phyloP scores from a whole-genome alignment of 2,113 vertebrate genomes.

The Procavia capensis region DNA sequence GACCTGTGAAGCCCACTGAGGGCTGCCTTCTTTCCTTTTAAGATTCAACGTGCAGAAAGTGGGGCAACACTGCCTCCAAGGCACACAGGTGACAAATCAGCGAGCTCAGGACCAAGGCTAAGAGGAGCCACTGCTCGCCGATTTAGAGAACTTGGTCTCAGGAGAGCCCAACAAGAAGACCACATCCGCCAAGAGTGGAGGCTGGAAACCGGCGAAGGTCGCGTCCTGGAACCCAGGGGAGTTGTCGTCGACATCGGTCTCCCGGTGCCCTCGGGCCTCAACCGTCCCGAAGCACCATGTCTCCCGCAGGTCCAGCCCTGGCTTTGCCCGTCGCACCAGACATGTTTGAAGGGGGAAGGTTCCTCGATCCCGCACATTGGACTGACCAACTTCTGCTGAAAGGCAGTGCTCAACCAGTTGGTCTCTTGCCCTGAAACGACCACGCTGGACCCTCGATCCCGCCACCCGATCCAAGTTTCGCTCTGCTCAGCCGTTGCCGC shows the following conservation, averaged over 20 bases:
- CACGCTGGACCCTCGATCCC: conserved; percentile 82
- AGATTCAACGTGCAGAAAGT: conserved; percentile 20
- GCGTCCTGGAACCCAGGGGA: not conserved
- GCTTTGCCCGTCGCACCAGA: not conserved
- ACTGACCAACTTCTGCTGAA: conserved; percentile 97
- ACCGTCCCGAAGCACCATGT: not conserved
- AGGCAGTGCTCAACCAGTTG: conserved; percentile 95
- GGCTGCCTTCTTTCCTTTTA: not conserved
- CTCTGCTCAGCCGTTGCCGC: not conserved
- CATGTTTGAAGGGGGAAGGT: not conserved
- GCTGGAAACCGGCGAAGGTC: not conserved
- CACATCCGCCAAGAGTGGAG: not conserved
- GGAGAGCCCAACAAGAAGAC: not conserved
- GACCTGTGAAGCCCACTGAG: not conserved
- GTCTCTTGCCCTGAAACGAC: conserved; percentile 92
- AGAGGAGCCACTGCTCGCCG: not conserved
- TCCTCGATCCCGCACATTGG: conserved; percentile 90
- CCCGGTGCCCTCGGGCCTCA: fast-evolving
- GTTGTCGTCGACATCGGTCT: not conserved
- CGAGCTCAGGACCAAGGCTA: too few relatives aligned
- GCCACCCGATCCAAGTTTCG: not conserved
- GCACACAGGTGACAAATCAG: too few relatives aligned
- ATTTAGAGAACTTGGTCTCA: conserved; percentile 43
- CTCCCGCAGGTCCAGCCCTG: not conserved
- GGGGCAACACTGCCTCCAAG: too few relatives aligned